Conservation (phyloP, 2,797 vertebrate species). For the Parauchenoglanis ngamensis region DNA sequence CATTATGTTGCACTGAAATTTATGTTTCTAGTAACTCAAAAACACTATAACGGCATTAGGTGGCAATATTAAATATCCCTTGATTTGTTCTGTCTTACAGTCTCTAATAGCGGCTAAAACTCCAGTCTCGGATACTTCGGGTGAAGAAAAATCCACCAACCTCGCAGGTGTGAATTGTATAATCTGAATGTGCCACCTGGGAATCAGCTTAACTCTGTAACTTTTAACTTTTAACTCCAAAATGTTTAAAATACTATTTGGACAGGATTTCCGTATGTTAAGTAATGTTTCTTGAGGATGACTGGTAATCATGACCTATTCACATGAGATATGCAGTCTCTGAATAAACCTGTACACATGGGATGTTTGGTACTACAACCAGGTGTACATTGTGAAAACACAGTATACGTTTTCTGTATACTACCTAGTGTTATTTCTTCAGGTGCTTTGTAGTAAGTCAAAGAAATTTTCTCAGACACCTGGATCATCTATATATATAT, state of each 20-base stretch:
- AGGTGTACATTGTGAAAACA: background rate
- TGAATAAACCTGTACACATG: background rate
- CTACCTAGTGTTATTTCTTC: too few species aligned
- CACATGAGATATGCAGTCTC: background rate
- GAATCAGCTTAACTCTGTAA: background rate
- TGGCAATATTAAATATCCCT: background rate
- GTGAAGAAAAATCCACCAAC: background rate
- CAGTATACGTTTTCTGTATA: too few species aligned
- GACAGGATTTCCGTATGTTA: background rate
- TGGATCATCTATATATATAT: background rate
- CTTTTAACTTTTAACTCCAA: background rate
- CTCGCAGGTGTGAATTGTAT: background rate
- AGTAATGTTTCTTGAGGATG: background rate
- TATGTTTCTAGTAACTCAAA: background rate
- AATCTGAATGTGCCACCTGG: background rate
- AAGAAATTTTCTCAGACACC: too few species aligned
- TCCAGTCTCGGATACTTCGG: background rate
- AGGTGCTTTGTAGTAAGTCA: too few species aligned
- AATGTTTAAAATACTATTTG: background rate
- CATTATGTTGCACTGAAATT: background rate
- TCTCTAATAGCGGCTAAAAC: too few species aligned
- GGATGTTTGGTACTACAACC: background rate
- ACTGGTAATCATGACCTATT: background rate
- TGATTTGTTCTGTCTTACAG: background rate
- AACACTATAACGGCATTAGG: background rate